These are phyloP conservation scores for Amphipoea lucens DNA, from an alignment of 2,888 invertebrate species.

Conservation along the genomic window DNA sequence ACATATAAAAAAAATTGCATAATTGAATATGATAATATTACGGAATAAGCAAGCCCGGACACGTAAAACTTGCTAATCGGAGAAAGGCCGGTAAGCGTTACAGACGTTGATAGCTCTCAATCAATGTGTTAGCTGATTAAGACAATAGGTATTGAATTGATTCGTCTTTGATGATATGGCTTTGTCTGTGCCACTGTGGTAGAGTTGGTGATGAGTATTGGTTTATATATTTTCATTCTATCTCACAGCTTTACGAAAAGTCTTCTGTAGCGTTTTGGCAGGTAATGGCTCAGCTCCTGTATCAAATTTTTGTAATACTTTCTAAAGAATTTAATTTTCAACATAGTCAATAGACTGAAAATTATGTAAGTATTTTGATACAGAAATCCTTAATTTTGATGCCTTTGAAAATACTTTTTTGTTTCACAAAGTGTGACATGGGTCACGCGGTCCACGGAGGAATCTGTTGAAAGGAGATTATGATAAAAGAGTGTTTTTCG, in stretches of 20 bases:
- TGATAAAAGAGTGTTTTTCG: conserved; percentile 11
- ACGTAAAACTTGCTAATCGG: too few relatives aligned
- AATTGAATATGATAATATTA: too few relatives aligned
- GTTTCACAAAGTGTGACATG: conserved; percentile 30
- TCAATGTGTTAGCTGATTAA: conserved; percentile 35
- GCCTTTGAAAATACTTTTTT: conserved; percentile 19
- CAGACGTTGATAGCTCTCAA: conserved; percentile 11
- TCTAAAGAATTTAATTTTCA: background rate
- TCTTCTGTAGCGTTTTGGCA: background rate
- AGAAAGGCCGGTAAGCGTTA: too few relatives aligned
- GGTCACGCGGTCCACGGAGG: conserved; percentile 24
- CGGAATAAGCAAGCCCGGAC: too few relatives aligned
- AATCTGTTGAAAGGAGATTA: conserved; percentile 46
- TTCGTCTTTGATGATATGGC: conserved; percentile 4
- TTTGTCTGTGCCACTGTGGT: background rate
- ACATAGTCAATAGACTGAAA: background rate
- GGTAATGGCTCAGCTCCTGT: background rate
- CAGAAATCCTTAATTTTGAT: conserved; percentile 20
- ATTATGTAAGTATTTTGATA: background rate
- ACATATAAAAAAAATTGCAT: too few relatives aligned
- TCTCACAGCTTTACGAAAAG: background rate
- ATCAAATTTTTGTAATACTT: too few relatives aligned
- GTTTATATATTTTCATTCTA: background rate
- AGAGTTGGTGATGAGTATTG: background rate
- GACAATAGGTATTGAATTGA: conserved; percentile 11